phyloP scores from a whole-genome alignment of 2,888 invertebrate species.

The Athetis lepigone region DNA sequence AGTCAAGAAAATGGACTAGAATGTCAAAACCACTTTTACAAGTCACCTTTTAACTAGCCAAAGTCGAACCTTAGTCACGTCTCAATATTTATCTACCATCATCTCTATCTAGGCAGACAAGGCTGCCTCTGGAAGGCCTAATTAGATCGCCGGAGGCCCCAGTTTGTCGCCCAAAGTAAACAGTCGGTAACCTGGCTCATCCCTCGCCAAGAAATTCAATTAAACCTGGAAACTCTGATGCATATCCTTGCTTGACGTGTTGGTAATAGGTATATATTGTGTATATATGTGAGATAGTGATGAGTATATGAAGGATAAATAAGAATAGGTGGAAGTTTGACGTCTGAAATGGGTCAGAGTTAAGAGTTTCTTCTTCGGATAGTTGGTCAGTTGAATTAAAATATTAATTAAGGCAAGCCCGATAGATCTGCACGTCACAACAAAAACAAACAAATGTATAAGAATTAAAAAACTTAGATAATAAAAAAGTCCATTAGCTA shows the following conservation, averaged over 20 bases:
- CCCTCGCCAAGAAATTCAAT: conserved; percentile 80
- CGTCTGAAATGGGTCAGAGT: no score
- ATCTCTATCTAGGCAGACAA: conserved; percentile 30
- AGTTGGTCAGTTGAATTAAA: no score
- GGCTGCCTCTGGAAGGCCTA: conserved; percentile 48
- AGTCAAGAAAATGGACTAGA: no score
- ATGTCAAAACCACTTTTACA: no score
- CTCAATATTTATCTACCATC: conserved; percentile 42
- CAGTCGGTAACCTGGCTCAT: conserved; percentile 71
- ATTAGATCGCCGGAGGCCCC: conserved; percentile 64
- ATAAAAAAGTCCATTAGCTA: no score
- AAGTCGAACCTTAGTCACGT: background rate
- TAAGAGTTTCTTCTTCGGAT: no score
- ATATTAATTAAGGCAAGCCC: no score
- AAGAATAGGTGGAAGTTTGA: no score
- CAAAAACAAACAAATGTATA: no score
- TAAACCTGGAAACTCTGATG: conserved; percentile 76
- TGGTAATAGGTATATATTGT: conserved; percentile 2
- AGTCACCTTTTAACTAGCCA: no score
- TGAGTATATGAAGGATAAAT: conserved; percentile 1
- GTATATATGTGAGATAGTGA: background rate
- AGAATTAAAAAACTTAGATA: no score
- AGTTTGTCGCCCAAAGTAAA: conserved; percentile 75
- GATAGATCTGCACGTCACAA: no score
- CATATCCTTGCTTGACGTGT: conserved; percentile 67